Evolutionary conservation across 2,797 vertebrate genomes (phyloP).

Genomic region (Bufotes viridis): DNA sequence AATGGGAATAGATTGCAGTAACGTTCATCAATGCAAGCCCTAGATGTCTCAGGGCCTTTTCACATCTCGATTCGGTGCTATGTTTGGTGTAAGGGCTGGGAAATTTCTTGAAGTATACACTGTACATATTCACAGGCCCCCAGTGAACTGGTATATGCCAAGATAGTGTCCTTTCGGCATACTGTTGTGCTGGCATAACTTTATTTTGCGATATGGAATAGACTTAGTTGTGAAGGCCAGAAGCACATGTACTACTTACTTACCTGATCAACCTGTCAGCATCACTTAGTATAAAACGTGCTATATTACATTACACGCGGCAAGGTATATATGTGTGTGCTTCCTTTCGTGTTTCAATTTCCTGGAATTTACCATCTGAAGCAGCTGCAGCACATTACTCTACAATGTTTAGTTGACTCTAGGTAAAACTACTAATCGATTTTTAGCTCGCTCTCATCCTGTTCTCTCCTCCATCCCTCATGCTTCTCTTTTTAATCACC

Average conservation of each 20-base stretch:
- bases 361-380: not conserved
- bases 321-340: not conserved
- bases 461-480: constrained; percentile 44
- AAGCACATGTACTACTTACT: not conserved
- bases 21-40: not conserved
- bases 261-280: not conserved
- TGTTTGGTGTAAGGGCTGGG: too few species aligned
- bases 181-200: too few species aligned
- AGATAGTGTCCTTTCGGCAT: too few species aligned
- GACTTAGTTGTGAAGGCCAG: too few species aligned
- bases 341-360: not conserved
- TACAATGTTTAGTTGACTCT: not conserved
- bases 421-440: constrained; percentile 48
- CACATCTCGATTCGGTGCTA: too few species aligned
- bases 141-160: too few species aligned
- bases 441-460: constrained; percentile 3
- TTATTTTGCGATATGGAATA: too few species aligned
- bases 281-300: not conserved
- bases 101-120: too few species aligned
- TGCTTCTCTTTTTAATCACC: constrained; percentile 48
- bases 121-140: too few species aligned
- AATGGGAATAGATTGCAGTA: not conserved
- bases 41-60: not conserved
- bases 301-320: not conserved
- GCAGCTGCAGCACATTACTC: not conserved